Evolutionary conservation across 2,888 invertebrate species (phyloP), one percentile per base, ranked within the genome.

Genomic region (Morpho achilles): DNA sequence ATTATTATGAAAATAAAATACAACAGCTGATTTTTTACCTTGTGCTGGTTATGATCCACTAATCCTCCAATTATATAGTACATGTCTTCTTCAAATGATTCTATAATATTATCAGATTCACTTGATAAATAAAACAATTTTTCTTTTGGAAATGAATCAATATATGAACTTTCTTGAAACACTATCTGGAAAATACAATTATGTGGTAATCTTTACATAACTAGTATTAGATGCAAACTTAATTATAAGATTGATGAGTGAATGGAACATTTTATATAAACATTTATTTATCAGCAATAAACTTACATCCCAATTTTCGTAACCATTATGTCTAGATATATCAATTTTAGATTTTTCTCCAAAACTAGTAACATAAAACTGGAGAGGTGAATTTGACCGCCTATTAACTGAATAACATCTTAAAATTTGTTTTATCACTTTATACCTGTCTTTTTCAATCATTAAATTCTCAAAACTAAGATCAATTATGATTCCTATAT

Each of bases 31-130:
- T 8, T 50, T 32, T 40, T 46, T 78, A 94, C 96, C 92, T 99
- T 99, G 69, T 98, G 96, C 69, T 95, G 93, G 87, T 99, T 99
- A 79, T 99, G 99, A 87, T 99, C 99, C 0, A 99, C 98, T 49
- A 99, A 88, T 39, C 99, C 99, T 46, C 99, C 99, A 79, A 99
- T 99, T 53, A 99, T 94, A 76, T 99, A 99, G 50, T 95, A 93
- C 75, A 95, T 95, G 63, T 94, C 92, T 23, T 95, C 93, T 69
- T 96, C 94, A 71, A 98, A 91, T 55, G 83, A 80, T 58, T 93
- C 92, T 65, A 99, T 92, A 7, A 97, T 85, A 87, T 97, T 97
- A 50, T 96, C 95, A 9, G 99, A 99, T 82, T 99, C 99, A 82
- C 98, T 97, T 5, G 96, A 96, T 66, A 99, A 91, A 84, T 99